Base-by-base conservation (phyloP, 2,797 vertebrate genomes). In the Rhadinocentrus ornatus region DNA sequence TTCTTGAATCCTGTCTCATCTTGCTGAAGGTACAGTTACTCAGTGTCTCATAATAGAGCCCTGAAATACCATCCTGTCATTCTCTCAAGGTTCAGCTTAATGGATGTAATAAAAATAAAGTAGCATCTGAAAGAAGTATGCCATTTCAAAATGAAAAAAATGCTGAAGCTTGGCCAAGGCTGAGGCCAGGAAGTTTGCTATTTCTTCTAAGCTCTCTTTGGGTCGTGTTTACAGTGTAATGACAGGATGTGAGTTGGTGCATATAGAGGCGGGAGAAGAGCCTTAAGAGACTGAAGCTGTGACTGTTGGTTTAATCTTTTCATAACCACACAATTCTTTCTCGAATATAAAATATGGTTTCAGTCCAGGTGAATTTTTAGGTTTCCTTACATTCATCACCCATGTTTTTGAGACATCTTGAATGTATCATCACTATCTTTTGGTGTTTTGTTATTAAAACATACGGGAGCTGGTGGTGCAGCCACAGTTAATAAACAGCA, bases 51-150 rank as follows among this genome's bases (percentile, higher is more conserved):
- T 63, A n/a, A 46, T 20, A 46, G 41, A 46, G 41, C 41, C 41
- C 18, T 57, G 34, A 71, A 71, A 87, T 50, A 65, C 12, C 50
- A 29, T 61, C 37, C 16, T 52, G 13, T 29, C 13, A 24, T n/a
- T 12, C 26, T 15, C 26, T 54, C 52, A 27, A 54, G 52, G 52
- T 27, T 54, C 12, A 15, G 12, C 24, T 53, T 53, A 13, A 16
- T 27, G 52, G 20, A 29, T 46, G 39, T 55, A 54, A 31, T 50
- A 34, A 26, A 70, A 77, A 73, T 69, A 64, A 29, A 61, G n/a
- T n/a, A 62, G 57, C 48, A 66, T 67, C 48, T 61, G 27, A 73
- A 73, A 75, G 52, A 82, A 59, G 44, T 34, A 50, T 58, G 48
- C 20, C 10, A 13, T 77, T 82, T 78, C 0, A 70, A 12, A 46